These are phyloP conservation scores for Sisyra nigra DNA, from an alignment of 2,888 invertebrate species.

Conservation along the genomic window DNA sequence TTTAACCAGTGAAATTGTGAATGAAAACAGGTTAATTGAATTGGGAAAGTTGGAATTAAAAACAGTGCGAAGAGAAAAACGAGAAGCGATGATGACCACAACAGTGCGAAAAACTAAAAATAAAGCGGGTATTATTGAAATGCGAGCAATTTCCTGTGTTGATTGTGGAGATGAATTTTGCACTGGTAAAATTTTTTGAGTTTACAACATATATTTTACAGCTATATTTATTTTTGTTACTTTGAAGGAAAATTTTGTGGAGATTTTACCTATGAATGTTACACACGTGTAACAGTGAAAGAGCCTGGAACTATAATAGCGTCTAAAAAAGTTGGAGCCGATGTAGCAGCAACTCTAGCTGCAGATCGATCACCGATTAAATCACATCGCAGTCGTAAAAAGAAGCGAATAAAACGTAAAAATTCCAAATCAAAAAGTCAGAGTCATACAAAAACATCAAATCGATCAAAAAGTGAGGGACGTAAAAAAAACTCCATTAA, in stretches of 20 bases:
- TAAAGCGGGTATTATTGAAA: slow-evolving; percentile 66
- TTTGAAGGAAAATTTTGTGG: slow-evolving; percentile 33
- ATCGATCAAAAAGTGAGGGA: slow-evolving; percentile 3
- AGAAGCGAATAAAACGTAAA: neutral
- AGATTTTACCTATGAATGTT: slow-evolving; percentile 39
- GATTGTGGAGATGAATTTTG: slow-evolving; percentile 83
- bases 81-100: slow-evolving; percentile 45
- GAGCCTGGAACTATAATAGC: no score
- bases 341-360: neutral
- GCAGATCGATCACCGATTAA: neutral
- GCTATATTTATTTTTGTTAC: neutral
- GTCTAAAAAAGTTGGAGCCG: neutral
- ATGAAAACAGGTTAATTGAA: slow-evolving; percentile 54
- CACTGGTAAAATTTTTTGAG: slow-evolving; percentile 32
- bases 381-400: neutral
- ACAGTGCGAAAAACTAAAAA: slow-evolving; percentile 64
- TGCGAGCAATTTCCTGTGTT: slow-evolving; percentile 52
- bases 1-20: neutral
- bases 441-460: neutral
- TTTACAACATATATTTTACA: neutral
- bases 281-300: slow-evolving; percentile 26
- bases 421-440: slow-evolving; percentile 1
- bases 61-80: slow-evolving; percentile 53
- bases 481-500: neutral
- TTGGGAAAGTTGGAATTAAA: slow-evolving; percentile 62